Base-by-base conservation (phyloP, 2,888 invertebrate genomes). In the Megalurothrips usitatus region DNA sequence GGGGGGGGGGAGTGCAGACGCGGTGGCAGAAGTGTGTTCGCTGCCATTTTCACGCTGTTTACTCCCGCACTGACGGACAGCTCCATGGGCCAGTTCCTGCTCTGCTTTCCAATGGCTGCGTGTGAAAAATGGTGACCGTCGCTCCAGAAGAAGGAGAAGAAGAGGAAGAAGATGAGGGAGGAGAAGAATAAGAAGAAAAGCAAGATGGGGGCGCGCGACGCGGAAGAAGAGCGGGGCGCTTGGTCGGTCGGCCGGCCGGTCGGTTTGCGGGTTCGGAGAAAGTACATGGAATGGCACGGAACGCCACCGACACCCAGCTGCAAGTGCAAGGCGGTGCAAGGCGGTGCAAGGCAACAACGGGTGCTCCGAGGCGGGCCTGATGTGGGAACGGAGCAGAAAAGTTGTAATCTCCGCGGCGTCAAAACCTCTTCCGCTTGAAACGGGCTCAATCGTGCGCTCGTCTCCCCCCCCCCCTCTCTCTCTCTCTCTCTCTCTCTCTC, bases 401-500 rank as follows among this genome's bases (percentile, higher is more conserved):
- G 0, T 58, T 52, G 14, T 19, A 3, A 17, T 58, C 58, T 12
- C n/a, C 58, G 58, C 0, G 19, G 52, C 52, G 14, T 52, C n/a
- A 14, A 9, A 9, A 14, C 49, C 49, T 49, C 52, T 17, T 52
- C 58, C 14, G 58, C 14, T 17, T 0, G 17, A 17, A n/a, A 17
- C 17, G 14, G 19, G 58, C 14, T 19, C 19, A 58, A 58, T 14
- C 6, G 58, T 58, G 11, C 14, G 17, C 14, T 9, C 6, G 14
- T 8, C n/a, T 6, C 17, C 6, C 68, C 2, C 63, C n/a, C 11
- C n/a, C 63, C 19, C 63, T 63, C 63, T 63, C 63, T 63, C 63
- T 63, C 63, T 63, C 63, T 63, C 63, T 63, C 63, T 63, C 63
- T 63, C 63, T 63, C 63, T 63, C 63, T 63, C 63, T 63, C 63